phyloP scores from a whole-genome alignment of 30 jellyfish, hydroid and myxozoan genomes.

The Nemopilema nomurai region DNA sequence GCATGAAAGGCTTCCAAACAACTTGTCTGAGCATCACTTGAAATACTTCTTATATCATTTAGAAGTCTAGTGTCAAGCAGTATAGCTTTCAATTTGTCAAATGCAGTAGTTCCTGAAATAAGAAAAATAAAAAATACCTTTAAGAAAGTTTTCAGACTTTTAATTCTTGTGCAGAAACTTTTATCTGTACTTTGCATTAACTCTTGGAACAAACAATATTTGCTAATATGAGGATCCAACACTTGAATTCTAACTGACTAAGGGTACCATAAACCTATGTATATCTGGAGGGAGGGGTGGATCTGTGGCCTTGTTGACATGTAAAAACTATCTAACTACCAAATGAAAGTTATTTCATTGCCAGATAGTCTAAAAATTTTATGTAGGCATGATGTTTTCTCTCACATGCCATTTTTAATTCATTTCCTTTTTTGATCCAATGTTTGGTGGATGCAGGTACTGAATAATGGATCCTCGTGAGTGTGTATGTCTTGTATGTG shows the following conservation, averaged over 20 bases:
- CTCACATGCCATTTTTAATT: neutral
- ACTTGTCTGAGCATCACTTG: conserved; percentile 53
- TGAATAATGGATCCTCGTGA: neutral
- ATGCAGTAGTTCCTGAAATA: conserved; percentile 20
- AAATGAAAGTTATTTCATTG: neutral
- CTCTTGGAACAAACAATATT: neutral
- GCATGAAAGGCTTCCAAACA: conserved; percentile 42
- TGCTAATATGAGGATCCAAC: neutral
- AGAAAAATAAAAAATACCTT: neutral
- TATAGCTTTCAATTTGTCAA: conserved; percentile 13
- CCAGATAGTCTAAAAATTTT: neutral
- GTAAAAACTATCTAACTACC: neutral
- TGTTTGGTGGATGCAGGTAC: neutral
- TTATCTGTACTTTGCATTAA: neutral
- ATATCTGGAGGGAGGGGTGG: neutral
- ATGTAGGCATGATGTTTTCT: neutral
- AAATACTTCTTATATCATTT: conserved; percentile 15
- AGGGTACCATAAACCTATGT: neutral
- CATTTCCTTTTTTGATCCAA: neutral
- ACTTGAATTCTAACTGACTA: neutral
- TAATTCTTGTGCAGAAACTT: neutral
- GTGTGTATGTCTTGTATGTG: neutral
- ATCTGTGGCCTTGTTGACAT: neutral
- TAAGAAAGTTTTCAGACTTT: neutral
- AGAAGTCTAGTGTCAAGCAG: conserved; percentile 7